A percentile compares a stretch with the other conserved stretches of the same genome.
Conservation (phyloP, 2,888 invertebrate species). For the Noctua janthina region DNA sequence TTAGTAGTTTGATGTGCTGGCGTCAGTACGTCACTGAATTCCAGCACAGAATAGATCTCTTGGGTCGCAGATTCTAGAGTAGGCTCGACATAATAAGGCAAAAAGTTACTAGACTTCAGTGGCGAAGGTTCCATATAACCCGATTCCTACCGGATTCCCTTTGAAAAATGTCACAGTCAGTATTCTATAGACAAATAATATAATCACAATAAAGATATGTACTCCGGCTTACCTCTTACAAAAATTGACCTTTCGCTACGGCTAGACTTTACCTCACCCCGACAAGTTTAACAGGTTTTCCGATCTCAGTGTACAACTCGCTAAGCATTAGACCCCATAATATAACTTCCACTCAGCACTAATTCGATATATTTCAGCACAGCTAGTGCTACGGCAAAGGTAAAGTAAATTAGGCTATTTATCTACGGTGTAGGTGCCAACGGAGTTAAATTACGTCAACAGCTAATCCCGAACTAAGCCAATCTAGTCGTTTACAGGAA, state of each 20-base stretch:
- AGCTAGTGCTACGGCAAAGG: constrained; percentile 31
- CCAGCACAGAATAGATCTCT: background rate
- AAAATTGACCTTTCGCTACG: too few relatives aligned
- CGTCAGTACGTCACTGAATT: background rate
- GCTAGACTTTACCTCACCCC: background rate
- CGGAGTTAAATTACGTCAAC: constrained; percentile 56
- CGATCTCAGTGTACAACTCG: background rate
- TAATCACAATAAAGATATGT: too few relatives aligned
- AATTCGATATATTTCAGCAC: constrained; percentile 52
- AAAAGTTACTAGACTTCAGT: background rate
- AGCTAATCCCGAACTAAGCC: constrained; percentile 63
- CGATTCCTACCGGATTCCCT: too few relatives aligned
- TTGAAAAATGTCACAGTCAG: too few relatives aligned
- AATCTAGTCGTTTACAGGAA: constrained; percentile 62
- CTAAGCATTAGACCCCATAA: constrained; percentile 13
- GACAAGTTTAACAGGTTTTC: too few relatives aligned
- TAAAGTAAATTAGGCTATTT: constrained; percentile 59
- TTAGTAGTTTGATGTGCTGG: too few relatives aligned
- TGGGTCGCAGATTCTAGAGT: background rate
- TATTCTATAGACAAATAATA: too few relatives aligned
- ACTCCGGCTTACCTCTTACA: too few relatives aligned
- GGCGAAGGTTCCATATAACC: too few relatives aligned
- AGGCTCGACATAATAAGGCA: background rate
- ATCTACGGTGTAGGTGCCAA: constrained; percentile 62
- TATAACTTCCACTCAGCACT: constrained; percentile 46